Evolutionary conservation across 2,113 vertebrate genomes (phyloP).

Genomic region (Sphaerodactylus townsendi): DNA sequence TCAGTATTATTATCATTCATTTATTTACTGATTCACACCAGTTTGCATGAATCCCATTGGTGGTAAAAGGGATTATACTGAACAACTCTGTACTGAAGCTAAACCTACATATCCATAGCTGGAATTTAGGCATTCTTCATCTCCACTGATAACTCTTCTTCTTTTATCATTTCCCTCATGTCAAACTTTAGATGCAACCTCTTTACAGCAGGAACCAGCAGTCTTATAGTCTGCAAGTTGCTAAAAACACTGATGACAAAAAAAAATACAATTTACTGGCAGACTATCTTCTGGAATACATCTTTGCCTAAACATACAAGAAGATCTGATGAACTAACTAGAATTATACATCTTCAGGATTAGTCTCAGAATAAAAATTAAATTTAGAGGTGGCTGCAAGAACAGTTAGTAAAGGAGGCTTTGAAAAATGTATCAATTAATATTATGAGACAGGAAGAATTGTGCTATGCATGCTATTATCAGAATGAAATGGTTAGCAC

Average conservation of each 20-base stretch:
- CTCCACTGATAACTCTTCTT: too few relatives aligned
- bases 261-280: too few relatives aligned
- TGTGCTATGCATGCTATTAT: rapidly evolving
- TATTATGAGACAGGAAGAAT: rapidly evolving
- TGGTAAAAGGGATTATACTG: background rate
- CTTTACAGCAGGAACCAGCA: too few relatives aligned
- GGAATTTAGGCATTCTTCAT: too few relatives aligned
- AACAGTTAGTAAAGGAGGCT: constrained; percentile 39
- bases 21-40: background rate
- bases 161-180: too few relatives aligned
- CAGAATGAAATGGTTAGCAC: background rate
- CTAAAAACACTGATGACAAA: too few relatives aligned
- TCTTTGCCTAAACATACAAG: background rate
- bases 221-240: too few relatives aligned
- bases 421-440: constrained; percentile 50
- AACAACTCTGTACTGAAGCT: background rate
- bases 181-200: too few relatives aligned
- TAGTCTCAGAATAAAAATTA: constrained; percentile 27
- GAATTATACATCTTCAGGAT: constrained; percentile 33
- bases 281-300: background rate
- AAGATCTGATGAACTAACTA: too few relatives aligned
- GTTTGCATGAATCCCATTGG: background rate
- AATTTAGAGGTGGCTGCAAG: background rate
- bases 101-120: too few relatives aligned
- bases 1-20: background rate